Conservation (phyloP, 2,113 vertebrate species). For the Indri indri region DNA sequence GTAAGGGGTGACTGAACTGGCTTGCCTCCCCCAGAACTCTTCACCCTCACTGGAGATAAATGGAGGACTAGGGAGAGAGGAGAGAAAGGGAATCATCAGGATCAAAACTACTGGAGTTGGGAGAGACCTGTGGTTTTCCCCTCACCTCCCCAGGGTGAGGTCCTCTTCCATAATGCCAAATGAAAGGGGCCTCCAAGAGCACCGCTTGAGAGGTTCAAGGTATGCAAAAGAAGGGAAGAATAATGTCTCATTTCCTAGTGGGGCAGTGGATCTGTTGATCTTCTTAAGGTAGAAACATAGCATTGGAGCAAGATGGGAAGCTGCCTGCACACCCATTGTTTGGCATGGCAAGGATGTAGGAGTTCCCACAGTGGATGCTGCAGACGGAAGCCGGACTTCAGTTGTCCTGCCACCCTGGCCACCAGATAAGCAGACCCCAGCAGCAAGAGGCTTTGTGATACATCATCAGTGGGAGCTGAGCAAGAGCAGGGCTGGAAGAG, state of each 20-base stretch:
- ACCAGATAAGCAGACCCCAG: background rate
- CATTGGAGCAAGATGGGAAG: background rate
- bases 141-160: background rate
- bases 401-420: background rate
- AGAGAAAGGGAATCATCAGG: background rate
- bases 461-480: background rate
- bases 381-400: background rate
- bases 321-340: background rate
- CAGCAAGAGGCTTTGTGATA: background rate
- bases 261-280: background rate
- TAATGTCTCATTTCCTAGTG: background rate
- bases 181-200: background rate
- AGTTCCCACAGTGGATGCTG: background rate
- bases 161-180: background rate
- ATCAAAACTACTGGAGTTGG: background rate
- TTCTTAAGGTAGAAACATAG: background rate
- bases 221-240: background rate
- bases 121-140: background rate
- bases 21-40: background rate
- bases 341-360: background rate
- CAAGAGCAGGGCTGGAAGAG: background rate
- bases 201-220: background rate
- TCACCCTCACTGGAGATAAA: background rate
- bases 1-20: background rate
- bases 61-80: background rate